Percentiles rank a stretch among this genome's conserved stretches.
Conservation (phyloP, 2,888 invertebrate genomes). For the Philopedon plagiatum region DNA sequence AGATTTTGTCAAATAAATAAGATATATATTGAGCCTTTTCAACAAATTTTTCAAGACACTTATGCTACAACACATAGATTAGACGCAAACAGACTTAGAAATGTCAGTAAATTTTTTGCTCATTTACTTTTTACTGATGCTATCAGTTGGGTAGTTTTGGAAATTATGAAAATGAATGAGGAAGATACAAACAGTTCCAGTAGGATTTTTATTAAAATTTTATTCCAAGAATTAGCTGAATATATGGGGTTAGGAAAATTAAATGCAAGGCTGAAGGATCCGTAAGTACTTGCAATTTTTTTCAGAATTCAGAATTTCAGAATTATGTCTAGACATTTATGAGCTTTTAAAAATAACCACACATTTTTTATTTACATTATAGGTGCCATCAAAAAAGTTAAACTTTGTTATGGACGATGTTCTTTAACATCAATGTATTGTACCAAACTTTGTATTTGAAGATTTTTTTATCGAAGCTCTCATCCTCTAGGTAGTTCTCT, state of each 20-base stretch:
- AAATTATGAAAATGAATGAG: slow-evolving; percentile 92
- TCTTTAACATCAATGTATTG: too few species aligned
- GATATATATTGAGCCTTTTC: slow-evolving; percentile 93
- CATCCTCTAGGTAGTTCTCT: too few species aligned
- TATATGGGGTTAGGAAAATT: slow-evolving; percentile 95
- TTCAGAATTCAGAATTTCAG: too few species aligned
- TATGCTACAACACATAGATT: slow-evolving; percentile 95
- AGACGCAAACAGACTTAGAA: slow-evolving; percentile 95
- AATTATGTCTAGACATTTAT: too few species aligned
- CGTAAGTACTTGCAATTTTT: slow-evolving; percentile 75
- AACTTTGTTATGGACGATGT: too few species aligned
- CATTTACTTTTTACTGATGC: slow-evolving; percentile 97
- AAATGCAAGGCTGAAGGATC: slow-evolving; percentile 91
- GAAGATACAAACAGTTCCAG: slow-evolving; percentile 98
- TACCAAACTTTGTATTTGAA: too few species aligned
- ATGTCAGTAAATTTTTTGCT: slow-evolving; percentile 97
- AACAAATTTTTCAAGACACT: slow-evolving; percentile 95
- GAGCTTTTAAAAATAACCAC: too few species aligned
- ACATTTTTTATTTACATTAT: too few species aligned
- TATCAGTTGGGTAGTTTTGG: slow-evolving; percentile 95
- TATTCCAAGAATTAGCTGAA: slow-evolving; percentile 96
- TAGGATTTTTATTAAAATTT: slow-evolving; percentile 96
- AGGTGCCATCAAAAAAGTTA: too few species aligned
- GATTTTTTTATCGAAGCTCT: too few species aligned
- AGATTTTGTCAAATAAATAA: slow-evolving; percentile 94